These are phyloP conservation scores for Oenanthe melanoleuca DNA, from an alignment of 2,113 vertebrate genomes.

Conservation along the genomic window DNA sequence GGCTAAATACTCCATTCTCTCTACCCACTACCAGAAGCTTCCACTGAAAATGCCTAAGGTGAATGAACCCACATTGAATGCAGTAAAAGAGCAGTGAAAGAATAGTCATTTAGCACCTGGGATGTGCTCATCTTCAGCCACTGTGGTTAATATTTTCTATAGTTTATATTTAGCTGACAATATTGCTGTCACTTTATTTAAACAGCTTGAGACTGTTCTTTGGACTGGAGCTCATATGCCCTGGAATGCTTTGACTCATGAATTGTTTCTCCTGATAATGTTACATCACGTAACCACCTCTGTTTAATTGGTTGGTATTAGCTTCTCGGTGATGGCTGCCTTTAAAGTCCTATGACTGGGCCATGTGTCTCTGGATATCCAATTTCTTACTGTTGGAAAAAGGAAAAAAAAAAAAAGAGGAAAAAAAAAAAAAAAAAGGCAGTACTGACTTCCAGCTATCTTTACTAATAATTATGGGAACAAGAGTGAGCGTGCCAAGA, in stretches of 20 bases:
- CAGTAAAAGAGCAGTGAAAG: conserved; percentile 16
- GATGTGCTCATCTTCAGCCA: conserved; percentile 74
- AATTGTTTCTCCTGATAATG: conserved; percentile 97
- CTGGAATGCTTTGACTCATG: conserved; percentile 98
- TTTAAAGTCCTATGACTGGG: conserved; percentile 83
- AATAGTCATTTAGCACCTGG: conserved; percentile 55
- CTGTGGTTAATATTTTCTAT: conserved; percentile 79
- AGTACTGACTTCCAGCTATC: conserved; percentile 73
- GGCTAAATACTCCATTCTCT: neutral
- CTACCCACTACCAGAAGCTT: neutral
- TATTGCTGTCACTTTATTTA: conserved; percentile 90
- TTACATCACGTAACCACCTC: conserved; percentile 95
- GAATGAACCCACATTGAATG: neutral
- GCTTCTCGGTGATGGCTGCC: conserved; percentile 74
- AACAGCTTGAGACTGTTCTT: conserved; percentile 89
- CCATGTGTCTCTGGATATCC: conserved; percentile 87
- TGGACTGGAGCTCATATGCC: conserved; percentile 87
- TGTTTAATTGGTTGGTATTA: conserved; percentile 88
- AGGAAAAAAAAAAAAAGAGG: conserved; percentile 71
- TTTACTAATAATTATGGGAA: conserved; percentile 79
- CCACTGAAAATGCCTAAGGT: neutral
- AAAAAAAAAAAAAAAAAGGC: neutral
- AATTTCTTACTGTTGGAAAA: conserved; percentile 84
- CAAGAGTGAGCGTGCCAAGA: conserved; percentile 58
- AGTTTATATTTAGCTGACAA: conserved; percentile 96